Evolutionary conservation across 2,888 invertebrate genomes (phyloP), one percentile per base, ranked within the genome.

Genomic region (Charanyca ferruginea): DNA sequence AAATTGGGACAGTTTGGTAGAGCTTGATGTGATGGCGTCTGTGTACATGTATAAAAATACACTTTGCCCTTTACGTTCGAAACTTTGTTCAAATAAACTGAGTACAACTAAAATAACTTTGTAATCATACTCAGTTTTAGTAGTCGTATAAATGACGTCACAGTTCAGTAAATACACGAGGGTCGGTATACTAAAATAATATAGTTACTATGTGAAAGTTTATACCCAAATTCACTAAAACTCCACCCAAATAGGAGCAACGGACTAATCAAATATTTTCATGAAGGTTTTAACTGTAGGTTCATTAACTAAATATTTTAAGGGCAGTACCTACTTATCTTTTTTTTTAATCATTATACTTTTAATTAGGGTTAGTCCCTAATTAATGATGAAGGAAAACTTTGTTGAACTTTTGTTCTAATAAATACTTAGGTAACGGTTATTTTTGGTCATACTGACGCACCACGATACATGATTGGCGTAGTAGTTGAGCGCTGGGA

Each of bases 181-280:
- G n/a, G 60, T 35, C 9, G 20, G 18, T 20, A 16, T 42, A n/a
- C 8, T n/a, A 5, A 44, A 35, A 11, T 61, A 32, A 44, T 16
- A 16, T n/a, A n/a, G n/a, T n/a, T n/a, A n/a, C n/a, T n/a, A n/a
- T 13, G 38, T 32, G 4, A 32, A 48, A 28, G 13, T 55, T 45
- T 11, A 18, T 18, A 25, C n/a, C 25, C 20, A 44, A 44, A 49
- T 35, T 13, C 7, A 11, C 18, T 25, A 22, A 41, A 69, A 47
- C 32, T 70, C 11, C 16, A 32, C 20, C 38, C 25, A 71, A 41
- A 47, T 60, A 49, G 22, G 22, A 58, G 38, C 20, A 42, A 23
- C 4, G 22, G 16, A 18, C 22, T 32, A 11, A 8, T 18, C 16
- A 38, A 63, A 32, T 18, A 47, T 38, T 38, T 9, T 38, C 38